Evolutionary conservation across 2,797 vertebrate genomes (phyloP), one percentile per base, ranked within the genome.

Genomic region (Protonibea diacanthus): DNA sequence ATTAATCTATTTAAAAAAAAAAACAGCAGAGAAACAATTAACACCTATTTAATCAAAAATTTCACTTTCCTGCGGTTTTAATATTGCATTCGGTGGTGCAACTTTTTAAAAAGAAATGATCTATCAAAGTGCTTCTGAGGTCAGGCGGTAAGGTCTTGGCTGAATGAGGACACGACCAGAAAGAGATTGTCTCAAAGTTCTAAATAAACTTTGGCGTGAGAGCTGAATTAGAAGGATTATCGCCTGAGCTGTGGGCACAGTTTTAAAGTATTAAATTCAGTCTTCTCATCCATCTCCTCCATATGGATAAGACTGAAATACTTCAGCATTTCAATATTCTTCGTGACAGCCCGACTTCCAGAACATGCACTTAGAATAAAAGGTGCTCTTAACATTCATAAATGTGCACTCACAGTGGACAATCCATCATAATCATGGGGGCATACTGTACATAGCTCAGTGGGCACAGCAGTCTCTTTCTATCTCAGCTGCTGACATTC

Each of bases 361-460:
- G 61, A 81, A 74, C 80, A 80, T 72, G 71, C 69, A 85, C 84
- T 85, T 76, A 80, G 68, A 88, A 92, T 89, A 90, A 89, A 87
- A 86, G 66, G 66, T 74, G 60, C 78, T 89, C 83, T 89, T 85
- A 90, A 83, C 78, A 82, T 90, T 91, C 85, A 81, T 77, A 86
- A 91, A 87, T 81, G 79, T 87, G 86, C 78, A 81, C 82, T 91
- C 70, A 70, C 74, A 40, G 71, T 63, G 81, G 80, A 85, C 86
- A 49, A 91, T 93, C 90, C 89, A 91, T 94, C 91, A 92, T 87
- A 72, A 89, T 91, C 89, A 83, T 10, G 71, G 71, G 56, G 61
- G 80, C 80, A 73, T 76, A 90, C 87, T 84, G 88, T 91, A 91
- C 83, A 81, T 90, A 86, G 85, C 91, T 89, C 87, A 86, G 85